Percentiles rank a stretch among this genome's conserved stretches.
Evolutionary conservation across 2,113 vertebrate genomes (phyloP).

Genomic region (Indicator maculatus): DNA sequence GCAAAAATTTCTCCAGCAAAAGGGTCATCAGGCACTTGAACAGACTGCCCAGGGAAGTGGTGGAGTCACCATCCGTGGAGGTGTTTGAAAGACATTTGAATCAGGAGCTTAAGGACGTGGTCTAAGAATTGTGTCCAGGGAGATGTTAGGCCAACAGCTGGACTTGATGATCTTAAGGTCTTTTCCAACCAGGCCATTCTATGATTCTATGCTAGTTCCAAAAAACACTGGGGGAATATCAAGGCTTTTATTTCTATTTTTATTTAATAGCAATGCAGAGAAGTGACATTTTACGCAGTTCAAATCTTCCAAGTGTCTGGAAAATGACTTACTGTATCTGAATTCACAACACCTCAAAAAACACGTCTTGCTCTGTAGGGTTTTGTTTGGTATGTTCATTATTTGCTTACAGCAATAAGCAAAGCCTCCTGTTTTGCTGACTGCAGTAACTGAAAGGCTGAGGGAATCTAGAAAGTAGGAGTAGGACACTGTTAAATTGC

Average conservation of each 20-base stretch:
- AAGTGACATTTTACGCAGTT: not conserved
- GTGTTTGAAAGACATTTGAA: too few relatives aligned
- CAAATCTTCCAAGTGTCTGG: not conserved
- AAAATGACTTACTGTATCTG: not conserved
- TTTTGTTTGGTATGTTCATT: not conserved
- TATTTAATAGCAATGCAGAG: not conserved
- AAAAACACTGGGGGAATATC: not conserved
- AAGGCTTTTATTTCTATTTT: not conserved
- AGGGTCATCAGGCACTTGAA: too few relatives aligned
- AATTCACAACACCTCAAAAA: not conserved
- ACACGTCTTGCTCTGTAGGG: not conserved
- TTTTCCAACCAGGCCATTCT: too few relatives aligned
- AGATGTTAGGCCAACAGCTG: too few relatives aligned
- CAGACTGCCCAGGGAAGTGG: too few relatives aligned
- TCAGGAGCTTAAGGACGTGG: too few relatives aligned
- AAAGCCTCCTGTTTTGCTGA: not conserved
- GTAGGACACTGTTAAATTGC: not conserved
- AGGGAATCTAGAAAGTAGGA: not conserved
- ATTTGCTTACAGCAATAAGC: not conserved
- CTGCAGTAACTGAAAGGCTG: not conserved
- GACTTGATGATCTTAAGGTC: too few relatives aligned
- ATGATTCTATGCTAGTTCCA: not conserved
- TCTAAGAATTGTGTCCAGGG: too few relatives aligned
- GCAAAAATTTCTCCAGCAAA: too few relatives aligned
- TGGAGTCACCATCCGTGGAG: too few relatives aligned